Evolutionary conservation across 1,140 invertebrate genomes (phyloP).

Genomic region (Nilaparvata lugens): DNA sequence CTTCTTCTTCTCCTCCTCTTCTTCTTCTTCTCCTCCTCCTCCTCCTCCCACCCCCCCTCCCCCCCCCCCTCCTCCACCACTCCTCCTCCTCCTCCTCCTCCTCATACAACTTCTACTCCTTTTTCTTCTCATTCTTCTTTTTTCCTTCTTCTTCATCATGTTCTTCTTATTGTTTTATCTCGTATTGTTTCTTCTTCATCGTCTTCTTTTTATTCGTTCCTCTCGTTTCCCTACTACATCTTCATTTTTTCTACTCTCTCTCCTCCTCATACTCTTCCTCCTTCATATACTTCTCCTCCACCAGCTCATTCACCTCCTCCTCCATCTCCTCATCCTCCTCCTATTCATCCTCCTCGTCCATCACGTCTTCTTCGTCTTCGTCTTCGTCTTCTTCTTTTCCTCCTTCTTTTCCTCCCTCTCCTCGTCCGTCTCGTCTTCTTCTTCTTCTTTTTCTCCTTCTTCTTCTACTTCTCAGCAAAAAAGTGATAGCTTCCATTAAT

Average conservation of each 20-base stretch:
- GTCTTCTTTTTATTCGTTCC: too few species aligned
- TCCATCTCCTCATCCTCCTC: background rate
- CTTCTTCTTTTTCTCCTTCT: too few species aligned
- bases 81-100: background rate
- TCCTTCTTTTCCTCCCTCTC: background rate
- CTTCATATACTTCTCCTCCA: background rate
- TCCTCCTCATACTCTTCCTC: background rate
- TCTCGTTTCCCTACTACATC: constrained; percentile 1
- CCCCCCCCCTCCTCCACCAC: background rate
- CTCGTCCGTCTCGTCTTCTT: background rate
- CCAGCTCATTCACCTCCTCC: background rate
- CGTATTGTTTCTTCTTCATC: too few species aligned
- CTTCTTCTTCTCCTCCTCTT: constrained; percentile 6
- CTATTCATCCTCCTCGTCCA: background rate
- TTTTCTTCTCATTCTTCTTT: background rate
- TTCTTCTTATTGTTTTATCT: too few species aligned
- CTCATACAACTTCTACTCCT: too few species aligned
- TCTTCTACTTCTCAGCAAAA: too few species aligned
- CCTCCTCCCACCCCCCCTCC: background rate
- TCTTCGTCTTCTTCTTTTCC: too few species aligned
- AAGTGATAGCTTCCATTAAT: too few species aligned
- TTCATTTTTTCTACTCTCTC: background rate
- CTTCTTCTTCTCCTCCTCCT: background rate
- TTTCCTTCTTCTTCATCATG: too few species aligned
- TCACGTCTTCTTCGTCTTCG: too few species aligned